These are phyloP conservation scores for Pedetes capensis DNA, from an alignment of 2,113 vertebrate species.

Conservation along the genomic window DNA sequence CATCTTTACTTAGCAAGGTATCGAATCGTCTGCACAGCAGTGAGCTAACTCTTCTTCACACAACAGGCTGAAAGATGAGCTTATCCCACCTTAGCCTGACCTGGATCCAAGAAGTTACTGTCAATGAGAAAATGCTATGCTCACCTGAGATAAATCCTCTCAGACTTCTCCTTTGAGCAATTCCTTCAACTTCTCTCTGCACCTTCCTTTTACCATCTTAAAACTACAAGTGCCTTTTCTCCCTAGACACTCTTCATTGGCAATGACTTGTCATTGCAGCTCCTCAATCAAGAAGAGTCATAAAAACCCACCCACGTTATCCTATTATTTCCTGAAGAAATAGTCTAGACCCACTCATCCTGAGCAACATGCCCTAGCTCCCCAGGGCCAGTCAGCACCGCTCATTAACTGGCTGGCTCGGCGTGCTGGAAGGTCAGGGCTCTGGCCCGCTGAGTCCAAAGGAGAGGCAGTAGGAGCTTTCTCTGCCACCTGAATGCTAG, in stretches of 20 bases:
- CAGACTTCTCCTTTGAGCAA: not conserved
- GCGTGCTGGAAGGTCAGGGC: not conserved
- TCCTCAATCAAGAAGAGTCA: not conserved
- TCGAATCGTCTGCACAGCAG: no score
- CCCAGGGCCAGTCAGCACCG: not conserved
- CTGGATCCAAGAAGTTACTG: not conserved
- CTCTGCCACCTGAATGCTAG: not conserved
- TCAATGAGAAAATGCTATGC: not conserved
- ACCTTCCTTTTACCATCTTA: not conserved
- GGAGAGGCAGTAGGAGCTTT: not conserved
- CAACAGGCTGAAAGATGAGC: not conserved
- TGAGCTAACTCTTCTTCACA: not conserved
- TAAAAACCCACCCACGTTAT: not conserved
- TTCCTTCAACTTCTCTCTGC: not conserved
- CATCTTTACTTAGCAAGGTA: not conserved
- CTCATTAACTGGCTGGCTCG: not conserved
- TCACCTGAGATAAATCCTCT: not conserved
- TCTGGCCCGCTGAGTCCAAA: constrained; percentile 22
- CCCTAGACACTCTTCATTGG: not conserved
- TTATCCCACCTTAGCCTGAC: not conserved
- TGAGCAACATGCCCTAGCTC: not conserved
- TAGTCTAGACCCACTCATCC: not conserved
- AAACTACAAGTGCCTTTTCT: not conserved
- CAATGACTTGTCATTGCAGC: not conserved
- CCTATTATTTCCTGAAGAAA: not conserved